A percentile compares a stretch with the other conserved stretches of the same genome.
phyloP scores from a whole-genome alignment of 2,113 vertebrate species.

The Petaurus breviceps region DNA sequence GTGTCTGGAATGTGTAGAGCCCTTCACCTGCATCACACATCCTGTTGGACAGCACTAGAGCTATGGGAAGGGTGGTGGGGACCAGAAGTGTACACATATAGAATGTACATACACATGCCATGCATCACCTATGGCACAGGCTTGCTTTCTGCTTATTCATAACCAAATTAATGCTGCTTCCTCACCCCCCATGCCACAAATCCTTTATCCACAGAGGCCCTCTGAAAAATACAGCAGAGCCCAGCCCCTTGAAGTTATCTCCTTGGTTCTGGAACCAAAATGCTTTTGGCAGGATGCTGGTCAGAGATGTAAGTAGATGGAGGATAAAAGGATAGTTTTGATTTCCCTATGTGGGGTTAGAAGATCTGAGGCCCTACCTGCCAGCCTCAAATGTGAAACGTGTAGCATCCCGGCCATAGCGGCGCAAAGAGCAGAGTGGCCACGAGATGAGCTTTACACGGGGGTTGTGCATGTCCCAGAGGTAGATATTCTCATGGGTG shows the following conservation, averaged over 20 bases:
- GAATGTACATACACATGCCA: fast-evolving
- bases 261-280: background rate
- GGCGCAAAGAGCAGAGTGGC: constrained; percentile 95
- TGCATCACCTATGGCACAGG: background rate
- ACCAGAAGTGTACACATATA: background rate
- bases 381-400: constrained; percentile 97
- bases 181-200: background rate
- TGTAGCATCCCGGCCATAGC: constrained; percentile 93
- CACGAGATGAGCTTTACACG: constrained; percentile 95
- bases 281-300: background rate
- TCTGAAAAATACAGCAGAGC: background rate
- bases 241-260: background rate
- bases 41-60: constrained; percentile 78
- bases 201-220: background rate
- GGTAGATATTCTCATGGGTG: constrained; percentile 98
- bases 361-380: constrained; percentile 83
- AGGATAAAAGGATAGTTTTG: background rate
- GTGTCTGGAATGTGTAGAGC: constrained; percentile 97
- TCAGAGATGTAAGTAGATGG: background rate
- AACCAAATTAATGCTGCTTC: background rate
- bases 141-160: background rate
- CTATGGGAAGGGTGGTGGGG: background rate
- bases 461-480: constrained; percentile 97
- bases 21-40: constrained; percentile 97
- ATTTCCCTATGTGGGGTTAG: fast-evolving